Percentiles rank a stretch among this genome's conserved stretches.
phyloP scores from a whole-genome alignment of 1,140 invertebrate genomes.

The Rhyzopertha dominica region DNA sequence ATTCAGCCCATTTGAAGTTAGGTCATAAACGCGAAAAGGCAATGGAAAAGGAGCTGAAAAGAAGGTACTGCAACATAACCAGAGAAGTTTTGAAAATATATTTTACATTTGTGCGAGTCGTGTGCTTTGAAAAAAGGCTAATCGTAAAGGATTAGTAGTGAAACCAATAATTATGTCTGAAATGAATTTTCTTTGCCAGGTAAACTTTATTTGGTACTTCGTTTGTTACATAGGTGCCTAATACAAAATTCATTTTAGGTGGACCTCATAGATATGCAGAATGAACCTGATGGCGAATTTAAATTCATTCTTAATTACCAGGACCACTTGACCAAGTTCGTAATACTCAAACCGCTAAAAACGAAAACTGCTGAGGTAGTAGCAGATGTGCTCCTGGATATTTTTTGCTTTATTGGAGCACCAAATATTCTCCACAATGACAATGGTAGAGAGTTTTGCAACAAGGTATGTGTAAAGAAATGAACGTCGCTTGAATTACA shows the following conservation, averaged over 20 bases:
- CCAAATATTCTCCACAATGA: slow-evolving; percentile 40
- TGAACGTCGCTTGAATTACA: not conserved
- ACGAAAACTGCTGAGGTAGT: slow-evolving; percentile 31
- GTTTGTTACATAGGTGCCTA: too few relatives aligned
- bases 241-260: slow-evolving; percentile 45
- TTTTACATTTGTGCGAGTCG: too few relatives aligned
- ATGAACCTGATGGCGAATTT: slow-evolving; percentile 38
- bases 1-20: too few relatives aligned
- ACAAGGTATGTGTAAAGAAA: slow-evolving; percentile 17
- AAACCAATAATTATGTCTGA: not conserved
- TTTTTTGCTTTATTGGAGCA: slow-evolving; percentile 40
- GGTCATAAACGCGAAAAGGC: too few relatives aligned
- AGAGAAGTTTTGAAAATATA: too few relatives aligned
- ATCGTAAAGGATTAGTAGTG: slow-evolving; percentile 1
- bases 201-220: too few relatives aligned
- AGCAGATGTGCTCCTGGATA: slow-evolving; percentile 19
- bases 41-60: too few relatives aligned
- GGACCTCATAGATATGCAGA: slow-evolving; percentile 47
- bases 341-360: slow-evolving; percentile 27
- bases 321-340: slow-evolving; percentile 47
- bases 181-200: too few relatives aligned
- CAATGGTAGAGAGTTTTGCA: slow-evolving; percentile 41
- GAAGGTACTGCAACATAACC: too few relatives aligned
- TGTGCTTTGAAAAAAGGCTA: too few relatives aligned
- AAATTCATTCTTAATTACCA: slow-evolving; percentile 48